Evolutionary conservation across 2,113 vertebrate species (phyloP).

Genomic region (Prionailurus bengalensis): DNA sequence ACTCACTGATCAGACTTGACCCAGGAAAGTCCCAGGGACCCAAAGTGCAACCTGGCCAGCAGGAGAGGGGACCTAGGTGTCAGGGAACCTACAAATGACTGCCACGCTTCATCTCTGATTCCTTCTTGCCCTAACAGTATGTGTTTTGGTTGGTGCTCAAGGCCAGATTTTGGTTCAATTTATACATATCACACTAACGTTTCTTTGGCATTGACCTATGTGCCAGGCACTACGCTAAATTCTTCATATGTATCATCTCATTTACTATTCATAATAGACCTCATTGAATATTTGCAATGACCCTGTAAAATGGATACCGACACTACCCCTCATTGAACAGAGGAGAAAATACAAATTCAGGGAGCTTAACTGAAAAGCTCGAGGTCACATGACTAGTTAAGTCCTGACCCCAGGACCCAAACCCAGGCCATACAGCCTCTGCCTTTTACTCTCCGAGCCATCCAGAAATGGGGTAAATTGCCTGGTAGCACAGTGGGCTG

Average conservation of each 20-base stretch:
- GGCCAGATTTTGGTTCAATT: not conserved
- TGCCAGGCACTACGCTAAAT: not conserved
- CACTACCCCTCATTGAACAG: not conserved
- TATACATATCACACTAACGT: not conserved
- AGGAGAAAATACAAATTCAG: not conserved
- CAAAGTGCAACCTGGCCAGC: not conserved
- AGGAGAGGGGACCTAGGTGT: not conserved
- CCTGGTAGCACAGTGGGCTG: not conserved
- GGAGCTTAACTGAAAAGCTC: not conserved
- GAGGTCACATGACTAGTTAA: not conserved
- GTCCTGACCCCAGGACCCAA: not conserved
- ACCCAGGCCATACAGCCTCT: not conserved
- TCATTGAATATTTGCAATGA: conserved; percentile 31
- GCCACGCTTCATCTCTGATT: not conserved
- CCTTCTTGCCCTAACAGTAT: not conserved
- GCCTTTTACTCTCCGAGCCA: not conserved
- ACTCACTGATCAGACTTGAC: not conserved
- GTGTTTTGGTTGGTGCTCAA: not conserved
- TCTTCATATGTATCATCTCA: not conserved
- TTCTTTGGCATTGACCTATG: not conserved
- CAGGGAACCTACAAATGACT: not conserved
- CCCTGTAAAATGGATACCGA: not conserved
- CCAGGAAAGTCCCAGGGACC: not conserved
- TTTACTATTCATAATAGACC: not conserved
- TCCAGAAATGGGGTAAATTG: not conserved